Percentiles rank a stretch among this genome's conserved stretches.
phyloP scores from a whole-genome alignment of 37 sponge, comb jelly and placozoan genomes.

The Agelas oroides region DNA sequence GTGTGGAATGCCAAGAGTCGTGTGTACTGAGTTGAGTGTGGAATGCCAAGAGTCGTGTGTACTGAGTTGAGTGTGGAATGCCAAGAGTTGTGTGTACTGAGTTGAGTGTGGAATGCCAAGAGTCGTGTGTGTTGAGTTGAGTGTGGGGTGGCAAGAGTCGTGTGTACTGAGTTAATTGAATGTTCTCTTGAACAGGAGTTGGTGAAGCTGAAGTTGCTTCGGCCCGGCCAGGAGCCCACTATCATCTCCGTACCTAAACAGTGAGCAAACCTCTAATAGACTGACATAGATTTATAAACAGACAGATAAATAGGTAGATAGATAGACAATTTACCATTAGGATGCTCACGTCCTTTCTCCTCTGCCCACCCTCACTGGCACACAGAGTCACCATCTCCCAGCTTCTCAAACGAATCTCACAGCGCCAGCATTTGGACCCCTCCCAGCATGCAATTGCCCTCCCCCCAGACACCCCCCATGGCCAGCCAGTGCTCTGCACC shows the following conservation, averaged over 20 bases:
- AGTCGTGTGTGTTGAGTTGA: too few species aligned
- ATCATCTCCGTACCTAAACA: constrained; percentile 14
- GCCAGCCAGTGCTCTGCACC: constrained; percentile 7
- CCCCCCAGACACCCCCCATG: constrained; percentile 28
- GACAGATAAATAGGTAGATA: too few species aligned
- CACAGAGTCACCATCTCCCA: constrained; percentile 26
- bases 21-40: too few species aligned
- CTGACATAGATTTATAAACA: background rate
- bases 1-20: too few species aligned
- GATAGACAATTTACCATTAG: too few species aligned
- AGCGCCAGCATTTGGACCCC: constrained; percentile 35
- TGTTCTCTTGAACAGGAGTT: background rate
- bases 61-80: too few species aligned
- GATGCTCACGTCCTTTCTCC: too few species aligned
- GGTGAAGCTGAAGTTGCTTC: constrained; percentile 31
- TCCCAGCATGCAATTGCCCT: constrained; percentile 30
- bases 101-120: too few species aligned
- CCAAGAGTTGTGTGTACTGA: too few species aligned
- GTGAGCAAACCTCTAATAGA: background rate
- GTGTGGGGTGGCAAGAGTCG: background rate
- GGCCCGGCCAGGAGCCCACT: constrained; percentile 8
- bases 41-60: too few species aligned
- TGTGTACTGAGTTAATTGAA: background rate
- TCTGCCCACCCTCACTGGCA: too few species aligned
- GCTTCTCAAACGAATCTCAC: constrained; percentile 26